Conservation (phyloP, 2,113 vertebrate genomes). For the Ceyx cyanopectus region DNA sequence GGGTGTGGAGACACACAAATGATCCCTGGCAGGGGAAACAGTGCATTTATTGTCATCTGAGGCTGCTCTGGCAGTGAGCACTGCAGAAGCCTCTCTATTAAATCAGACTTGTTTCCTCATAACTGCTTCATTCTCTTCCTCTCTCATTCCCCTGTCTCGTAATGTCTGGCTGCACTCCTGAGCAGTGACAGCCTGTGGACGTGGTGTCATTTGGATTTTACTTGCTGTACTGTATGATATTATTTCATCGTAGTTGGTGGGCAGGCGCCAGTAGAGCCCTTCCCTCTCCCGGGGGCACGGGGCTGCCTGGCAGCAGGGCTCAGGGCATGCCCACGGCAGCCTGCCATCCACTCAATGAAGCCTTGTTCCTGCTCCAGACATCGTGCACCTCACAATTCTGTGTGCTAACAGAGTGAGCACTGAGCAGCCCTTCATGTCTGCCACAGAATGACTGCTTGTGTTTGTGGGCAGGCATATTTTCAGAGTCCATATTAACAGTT, state of each 20-base stretch:
- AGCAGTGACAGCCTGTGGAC: neutral
- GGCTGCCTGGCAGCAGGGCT: neutral
- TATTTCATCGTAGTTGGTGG: neutral
- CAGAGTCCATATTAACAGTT: neutral
- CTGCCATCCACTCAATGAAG: neutral
- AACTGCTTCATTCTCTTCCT: slow-evolving; percentile 17
- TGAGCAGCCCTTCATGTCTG: neutral
- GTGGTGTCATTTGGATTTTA: neutral
- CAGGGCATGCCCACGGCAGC: neutral
- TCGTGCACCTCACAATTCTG: neutral
- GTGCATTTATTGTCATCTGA: slow-evolving; percentile 31
- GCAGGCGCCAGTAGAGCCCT: neutral
- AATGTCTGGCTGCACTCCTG: neutral
- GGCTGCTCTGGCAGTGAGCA: neutral
- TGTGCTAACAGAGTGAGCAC: neutral
- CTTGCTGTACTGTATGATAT: neutral
- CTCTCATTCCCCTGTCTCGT: neutral
- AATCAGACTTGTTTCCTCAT: slow-evolving; percentile 9
- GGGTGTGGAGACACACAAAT: slow-evolving; percentile 14
- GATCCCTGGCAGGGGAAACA: slow-evolving; percentile 27
- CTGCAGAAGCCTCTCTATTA: slow-evolving; percentile 7
- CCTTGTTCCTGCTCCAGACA: slow-evolving; percentile 11
- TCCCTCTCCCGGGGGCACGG: neutral
- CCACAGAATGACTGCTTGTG: neutral
- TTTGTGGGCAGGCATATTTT: neutral